phyloP scores from a whole-genome alignment of 2,113 vertebrate genomes.

The Lasiurus cinereus region DNA sequence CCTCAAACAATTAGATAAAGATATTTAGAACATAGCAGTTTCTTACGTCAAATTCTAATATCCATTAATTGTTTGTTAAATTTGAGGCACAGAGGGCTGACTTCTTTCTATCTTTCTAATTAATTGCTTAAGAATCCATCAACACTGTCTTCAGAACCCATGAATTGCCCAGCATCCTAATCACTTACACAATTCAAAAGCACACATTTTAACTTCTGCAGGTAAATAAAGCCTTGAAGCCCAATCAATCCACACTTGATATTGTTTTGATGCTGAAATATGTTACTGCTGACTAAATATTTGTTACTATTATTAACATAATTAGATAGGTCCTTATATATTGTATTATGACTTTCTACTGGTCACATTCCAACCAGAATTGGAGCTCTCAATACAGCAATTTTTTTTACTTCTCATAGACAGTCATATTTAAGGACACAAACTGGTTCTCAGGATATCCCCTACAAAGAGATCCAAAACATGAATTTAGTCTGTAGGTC shows the following conservation, averaged over 20 bases:
- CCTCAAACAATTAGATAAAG: not conserved
- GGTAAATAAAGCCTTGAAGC: not conserved
- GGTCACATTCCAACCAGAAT: not conserved
- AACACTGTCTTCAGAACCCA: not conserved
- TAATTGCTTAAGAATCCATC: not conserved
- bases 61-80: not conserved
- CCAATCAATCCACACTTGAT: not conserved
- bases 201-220: not conserved
- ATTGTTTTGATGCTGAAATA: not conserved
- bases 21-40: not conserved
- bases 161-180: not conserved
- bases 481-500: not conserved
- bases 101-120: not conserved
- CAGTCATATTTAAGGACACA: not conserved
- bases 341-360: not conserved
- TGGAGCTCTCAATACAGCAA: not conserved
- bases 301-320: not conserved
- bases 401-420: not conserved
- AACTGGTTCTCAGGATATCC: not conserved
- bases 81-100: not conserved
- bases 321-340: not conserved
- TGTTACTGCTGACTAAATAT: not conserved
- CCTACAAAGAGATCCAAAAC: not conserved
- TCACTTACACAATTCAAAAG: constrained; percentile 5
- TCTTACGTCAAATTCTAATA: not conserved